Evolutionary conservation across 2,797 vertebrate genomes (phyloP).

Genomic region (Potorous gilbertii): DNA sequence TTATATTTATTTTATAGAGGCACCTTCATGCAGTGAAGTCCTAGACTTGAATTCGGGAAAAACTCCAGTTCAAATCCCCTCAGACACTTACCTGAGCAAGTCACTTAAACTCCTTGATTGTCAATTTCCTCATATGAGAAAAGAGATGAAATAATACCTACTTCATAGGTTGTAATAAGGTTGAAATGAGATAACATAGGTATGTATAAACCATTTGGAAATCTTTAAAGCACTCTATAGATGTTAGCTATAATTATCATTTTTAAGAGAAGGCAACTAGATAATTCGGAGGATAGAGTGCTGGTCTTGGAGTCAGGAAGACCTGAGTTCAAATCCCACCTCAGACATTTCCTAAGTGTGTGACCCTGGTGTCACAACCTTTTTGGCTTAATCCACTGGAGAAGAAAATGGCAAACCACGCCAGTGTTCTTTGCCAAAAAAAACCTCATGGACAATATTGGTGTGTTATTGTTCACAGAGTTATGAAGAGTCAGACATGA

Average conservation of each 20-base stretch:
- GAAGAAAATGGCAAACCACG: background rate
- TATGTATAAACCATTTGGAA: background rate
- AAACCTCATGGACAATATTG: background rate
- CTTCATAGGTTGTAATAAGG: background rate
- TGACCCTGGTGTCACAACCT: background rate
- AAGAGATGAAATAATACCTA: too few species aligned
- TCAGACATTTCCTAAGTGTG: background rate
- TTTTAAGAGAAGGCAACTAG: background rate
- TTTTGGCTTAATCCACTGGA: background rate
- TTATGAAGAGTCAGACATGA: background rate
- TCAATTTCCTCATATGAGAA: background rate
- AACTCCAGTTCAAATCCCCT: background rate
- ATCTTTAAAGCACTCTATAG: background rate
- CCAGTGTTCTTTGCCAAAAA: background rate
- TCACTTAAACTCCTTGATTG: background rate
- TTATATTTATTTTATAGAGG: background rate
- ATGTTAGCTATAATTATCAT: background rate
- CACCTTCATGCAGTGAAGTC: background rate
- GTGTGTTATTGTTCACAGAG: background rate
- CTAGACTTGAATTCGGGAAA: background rate
- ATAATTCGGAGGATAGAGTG: background rate
- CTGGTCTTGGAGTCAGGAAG: background rate
- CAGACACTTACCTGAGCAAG: too few species aligned
- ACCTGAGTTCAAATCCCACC: background rate
- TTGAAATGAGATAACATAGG: background rate